These are phyloP conservation scores for Myocastor coypus DNA, from an alignment of 2,113 vertebrate species.

Conservation along the genomic window DNA sequence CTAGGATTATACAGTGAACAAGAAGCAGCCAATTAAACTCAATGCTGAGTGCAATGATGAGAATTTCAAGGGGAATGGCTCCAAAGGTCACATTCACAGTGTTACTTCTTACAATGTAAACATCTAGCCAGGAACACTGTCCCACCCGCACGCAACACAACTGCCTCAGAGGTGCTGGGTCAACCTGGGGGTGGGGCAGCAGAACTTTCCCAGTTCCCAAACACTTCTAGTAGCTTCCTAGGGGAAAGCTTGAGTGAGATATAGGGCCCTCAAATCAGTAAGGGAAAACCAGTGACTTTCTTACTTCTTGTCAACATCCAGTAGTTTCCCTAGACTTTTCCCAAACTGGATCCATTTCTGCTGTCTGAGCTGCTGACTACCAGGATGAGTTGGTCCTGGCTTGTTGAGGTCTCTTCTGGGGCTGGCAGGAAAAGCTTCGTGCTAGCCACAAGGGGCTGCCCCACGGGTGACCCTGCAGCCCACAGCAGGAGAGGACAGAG, in stretches of 20 bases:
- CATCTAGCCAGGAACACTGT: not conserved
- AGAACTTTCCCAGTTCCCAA: no score
- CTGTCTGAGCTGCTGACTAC: rapidly evolving
- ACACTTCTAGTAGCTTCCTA: not conserved
- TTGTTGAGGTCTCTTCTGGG: not conserved
- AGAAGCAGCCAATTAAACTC: not conserved
- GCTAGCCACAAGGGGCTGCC: no score
- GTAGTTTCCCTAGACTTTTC: not conserved
- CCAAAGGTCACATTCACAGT: not conserved
- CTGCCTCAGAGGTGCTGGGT: not conserved
- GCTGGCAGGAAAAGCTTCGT: not conserved
- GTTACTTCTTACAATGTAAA: not conserved
- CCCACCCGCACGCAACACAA: rapidly evolving
- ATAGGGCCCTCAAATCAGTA: not conserved
- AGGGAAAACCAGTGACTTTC: not conserved
- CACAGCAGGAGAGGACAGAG: not conserved
- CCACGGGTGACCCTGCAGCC: not conserved
- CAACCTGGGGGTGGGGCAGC: rapidly evolving
- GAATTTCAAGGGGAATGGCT: not conserved
- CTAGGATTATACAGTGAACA: not conserved
- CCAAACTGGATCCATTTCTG: not conserved
- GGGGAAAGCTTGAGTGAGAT: not conserved
- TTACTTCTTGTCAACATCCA: not conserved
- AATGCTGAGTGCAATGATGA: rapidly evolving
- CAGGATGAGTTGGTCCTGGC: not conserved